Percentiles rank a stretch among this genome's conserved stretches.
Conservation (phyloP, 1,140 invertebrate species). For the Macrobrachium nipponense region DNA sequence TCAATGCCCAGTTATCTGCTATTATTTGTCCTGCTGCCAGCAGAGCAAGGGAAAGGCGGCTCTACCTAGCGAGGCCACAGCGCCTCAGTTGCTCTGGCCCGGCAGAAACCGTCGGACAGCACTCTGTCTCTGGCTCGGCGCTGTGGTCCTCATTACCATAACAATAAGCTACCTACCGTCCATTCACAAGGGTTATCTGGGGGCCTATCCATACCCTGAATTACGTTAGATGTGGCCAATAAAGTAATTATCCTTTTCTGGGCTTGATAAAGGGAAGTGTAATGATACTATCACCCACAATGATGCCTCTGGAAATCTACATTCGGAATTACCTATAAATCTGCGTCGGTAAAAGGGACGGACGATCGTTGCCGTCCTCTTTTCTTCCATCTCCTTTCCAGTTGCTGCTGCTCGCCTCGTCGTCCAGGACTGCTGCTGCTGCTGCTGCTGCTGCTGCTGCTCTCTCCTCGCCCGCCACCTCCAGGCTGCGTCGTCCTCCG, state of each 20-base stretch:
- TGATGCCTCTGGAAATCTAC: slow-evolving; percentile 33
- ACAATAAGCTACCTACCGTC: slow-evolving; percentile 38
- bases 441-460: too few relatives aligned
- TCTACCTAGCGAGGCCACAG: not conserved
- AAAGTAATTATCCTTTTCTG: slow-evolving; percentile 55
- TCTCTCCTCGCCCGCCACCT: not conserved
- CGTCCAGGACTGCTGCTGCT: too few relatives aligned
- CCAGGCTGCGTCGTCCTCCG: slow-evolving; percentile 1
- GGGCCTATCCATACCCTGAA: slow-evolving; percentile 1
- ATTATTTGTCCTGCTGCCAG: too few relatives aligned
- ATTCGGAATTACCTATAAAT: slow-evolving; percentile 43
- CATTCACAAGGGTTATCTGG: slow-evolving; percentile 29
- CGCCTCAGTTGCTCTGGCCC: not conserved
- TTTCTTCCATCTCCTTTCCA: too few relatives aligned
- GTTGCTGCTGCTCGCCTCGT: too few relatives aligned
- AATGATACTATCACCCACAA: slow-evolving; percentile 47
- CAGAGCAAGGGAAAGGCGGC: too few relatives aligned
- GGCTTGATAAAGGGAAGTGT: slow-evolving; percentile 44
- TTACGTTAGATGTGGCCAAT: slow-evolving; percentile 42
- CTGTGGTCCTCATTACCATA: slow-evolving; percentile 39
- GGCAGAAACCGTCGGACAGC: not conserved
- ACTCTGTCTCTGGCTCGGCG: not conserved
- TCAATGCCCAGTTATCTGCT: too few relatives aligned
- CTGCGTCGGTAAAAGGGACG: slow-evolving; percentile 9
- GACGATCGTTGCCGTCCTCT: too few relatives aligned